Evolutionary conservation across 2,113 vertebrate species (phyloP).

Genomic region (Gymnogyps californianus): DNA sequence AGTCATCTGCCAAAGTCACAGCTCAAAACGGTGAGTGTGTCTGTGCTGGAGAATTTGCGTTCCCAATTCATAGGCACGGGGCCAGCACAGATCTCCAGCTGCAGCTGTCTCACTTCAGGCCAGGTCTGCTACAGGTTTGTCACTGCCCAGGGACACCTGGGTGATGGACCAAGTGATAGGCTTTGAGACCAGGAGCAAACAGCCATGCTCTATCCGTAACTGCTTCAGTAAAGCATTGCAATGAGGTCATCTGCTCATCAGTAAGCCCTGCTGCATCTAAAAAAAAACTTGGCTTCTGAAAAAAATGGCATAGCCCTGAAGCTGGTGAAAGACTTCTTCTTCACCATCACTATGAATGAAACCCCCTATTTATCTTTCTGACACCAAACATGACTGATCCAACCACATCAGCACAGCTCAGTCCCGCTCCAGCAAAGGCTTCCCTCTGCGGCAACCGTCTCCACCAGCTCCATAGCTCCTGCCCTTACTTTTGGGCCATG

Average conservation of each 20-base stretch:
- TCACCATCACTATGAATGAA: background rate
- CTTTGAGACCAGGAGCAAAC: background rate
- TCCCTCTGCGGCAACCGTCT: background rate
- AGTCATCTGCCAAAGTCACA: background rate
- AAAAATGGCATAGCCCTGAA: background rate
- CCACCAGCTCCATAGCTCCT: background rate
- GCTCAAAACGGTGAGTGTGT: background rate
- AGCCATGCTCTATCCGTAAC: rapidly evolving
- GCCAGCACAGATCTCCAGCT: background rate
- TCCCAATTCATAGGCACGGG: background rate
- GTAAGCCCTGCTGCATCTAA: background rate
- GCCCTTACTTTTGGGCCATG: background rate
- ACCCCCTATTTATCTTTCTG: background rate
- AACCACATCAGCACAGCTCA: background rate
- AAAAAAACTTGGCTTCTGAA: background rate
- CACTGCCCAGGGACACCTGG: background rate
- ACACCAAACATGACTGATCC: background rate
- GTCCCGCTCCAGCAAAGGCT: background rate
- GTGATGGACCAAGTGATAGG: background rate
- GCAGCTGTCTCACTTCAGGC: background rate
- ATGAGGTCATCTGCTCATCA: background rate
- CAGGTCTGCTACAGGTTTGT: background rate
- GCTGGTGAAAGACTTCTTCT: background rate
- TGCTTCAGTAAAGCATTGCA: background rate
- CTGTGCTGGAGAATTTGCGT: background rate